Evolutionary conservation across 2,888 invertebrate genomes (phyloP).

Genomic region (Papilio gigon): DNA sequence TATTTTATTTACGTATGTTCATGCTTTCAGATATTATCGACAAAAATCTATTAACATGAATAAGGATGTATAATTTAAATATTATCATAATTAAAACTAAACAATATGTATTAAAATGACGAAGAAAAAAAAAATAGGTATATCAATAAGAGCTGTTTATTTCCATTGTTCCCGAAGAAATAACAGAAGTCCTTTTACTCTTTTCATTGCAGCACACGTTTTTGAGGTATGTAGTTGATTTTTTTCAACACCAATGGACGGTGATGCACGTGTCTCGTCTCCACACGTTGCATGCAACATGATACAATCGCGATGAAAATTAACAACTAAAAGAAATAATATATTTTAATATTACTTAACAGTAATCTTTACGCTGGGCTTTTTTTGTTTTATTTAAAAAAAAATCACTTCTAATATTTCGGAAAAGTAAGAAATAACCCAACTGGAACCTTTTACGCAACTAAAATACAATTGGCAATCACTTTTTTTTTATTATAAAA

Average conservation of each 20-base stretch:
- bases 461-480: too few relatives aligned
- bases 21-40: too few relatives aligned
- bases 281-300: conserved; percentile 3
- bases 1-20: too few relatives aligned
- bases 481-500: too few relatives aligned
- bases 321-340: conserved; percentile 1
- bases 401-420: neutral
- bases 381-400: neutral
- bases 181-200: neutral
- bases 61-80: neutral
- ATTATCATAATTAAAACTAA: neutral
- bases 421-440: too few relatives aligned
- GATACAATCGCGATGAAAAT: conserved; percentile 10
- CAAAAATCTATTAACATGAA: too few relatives aligned
- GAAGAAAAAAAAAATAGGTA: neutral
- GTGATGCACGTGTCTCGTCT: neutral
- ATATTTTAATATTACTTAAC: too few relatives aligned
- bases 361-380: neutral
- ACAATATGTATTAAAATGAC: neutral
- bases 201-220: conserved; percentile 8
- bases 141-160: neutral
- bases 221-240: neutral
- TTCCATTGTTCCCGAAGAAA: conserved; percentile 2
- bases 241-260: conserved; percentile 16
- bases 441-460: too few relatives aligned